Percentiles rank a stretch among this genome's conserved stretches.
phyloP scores from a whole-genome alignment of 2,888 invertebrate genomes.

The Mactromeris polynyma region DNA sequence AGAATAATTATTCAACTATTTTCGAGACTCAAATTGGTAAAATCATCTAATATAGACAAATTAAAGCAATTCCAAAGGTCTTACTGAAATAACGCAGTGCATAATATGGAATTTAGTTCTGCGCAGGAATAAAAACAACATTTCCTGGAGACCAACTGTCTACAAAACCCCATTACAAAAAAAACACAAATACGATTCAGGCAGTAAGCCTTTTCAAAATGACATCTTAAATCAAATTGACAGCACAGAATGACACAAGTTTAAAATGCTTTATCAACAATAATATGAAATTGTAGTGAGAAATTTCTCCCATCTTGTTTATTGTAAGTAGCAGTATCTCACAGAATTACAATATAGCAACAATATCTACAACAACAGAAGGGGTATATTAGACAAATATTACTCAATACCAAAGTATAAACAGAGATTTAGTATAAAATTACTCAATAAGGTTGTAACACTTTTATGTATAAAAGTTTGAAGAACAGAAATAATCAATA shows the following conservation, averaged over 20 bases:
- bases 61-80: too few species aligned
- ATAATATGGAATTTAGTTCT: too few species aligned
- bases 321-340: neutral
- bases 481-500: neutral
- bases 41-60: too few species aligned
- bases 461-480: neutral
- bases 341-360: neutral
- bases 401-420: neutral
- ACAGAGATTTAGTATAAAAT: neutral
- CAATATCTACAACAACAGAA: neutral
- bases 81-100: too few species aligned
- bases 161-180: neutral
- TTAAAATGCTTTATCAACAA: too few species aligned
- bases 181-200: neutral
- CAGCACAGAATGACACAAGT: neutral
- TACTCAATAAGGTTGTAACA: neutral
- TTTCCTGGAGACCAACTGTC: neutral
- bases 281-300: too few species aligned
- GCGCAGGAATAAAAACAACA: too few species aligned
- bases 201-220: neutral
- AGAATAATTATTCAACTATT: too few species aligned
- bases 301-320: too few species aligned
- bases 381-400: neutral
- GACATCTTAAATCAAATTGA: neutral
- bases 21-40: too few species aligned